Evolutionary conservation across 2,888 invertebrate species (phyloP), one percentile per base, ranked within the genome.

Genomic region (Heteropelma amictum): DNA sequence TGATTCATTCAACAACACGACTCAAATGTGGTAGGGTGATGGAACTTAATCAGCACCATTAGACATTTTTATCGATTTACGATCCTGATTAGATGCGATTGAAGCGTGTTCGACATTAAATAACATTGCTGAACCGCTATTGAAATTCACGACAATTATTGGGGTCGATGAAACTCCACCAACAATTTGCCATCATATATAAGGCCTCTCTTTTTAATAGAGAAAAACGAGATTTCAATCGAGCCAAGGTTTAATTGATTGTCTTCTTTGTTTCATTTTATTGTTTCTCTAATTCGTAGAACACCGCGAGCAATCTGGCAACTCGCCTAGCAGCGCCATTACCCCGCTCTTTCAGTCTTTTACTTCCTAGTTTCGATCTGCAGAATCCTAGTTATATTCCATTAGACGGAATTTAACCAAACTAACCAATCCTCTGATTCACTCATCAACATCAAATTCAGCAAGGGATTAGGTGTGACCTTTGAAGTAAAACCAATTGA

Each of bases 401-500:
- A 73, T 73, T 73, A 68, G 68, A 19, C 63, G 51, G 51, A 68
- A 73, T 58, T 68, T 73, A 68, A 68, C 68, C 63, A 30, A 68
- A 73, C 73, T 58, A 68, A 63, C 56, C 68, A 58, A 73, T 73
- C 68, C 56, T 38, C 65, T 30, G 53, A 17, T 68, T 40, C 49
- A 40, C 45, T 60, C n/a, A n/a, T 23, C 21, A 21, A 21, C 53
- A 28, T 7, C 42, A 5, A n/a, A n/a, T n/a, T n/a, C n/a, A n/a
- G n/a, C n/a, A n/a, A n/a, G n/a, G n/a, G n/a, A n/a, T n/a, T n/a
- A n/a, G n/a, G n/a, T n/a, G n/a, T n/a, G n/a, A n/a, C n/a, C n/a
- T n/a, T n/a, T n/a, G n/a, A n/a, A n/a, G n/a, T n/a, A n/a, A n/a
- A n/a, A n/a, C 28, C 33, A 42, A 60, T 19, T 26, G 30, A 12